Evolutionary conservation across 2,113 vertebrate species (phyloP).

Genomic region (Polypterus senegalus): DNA sequence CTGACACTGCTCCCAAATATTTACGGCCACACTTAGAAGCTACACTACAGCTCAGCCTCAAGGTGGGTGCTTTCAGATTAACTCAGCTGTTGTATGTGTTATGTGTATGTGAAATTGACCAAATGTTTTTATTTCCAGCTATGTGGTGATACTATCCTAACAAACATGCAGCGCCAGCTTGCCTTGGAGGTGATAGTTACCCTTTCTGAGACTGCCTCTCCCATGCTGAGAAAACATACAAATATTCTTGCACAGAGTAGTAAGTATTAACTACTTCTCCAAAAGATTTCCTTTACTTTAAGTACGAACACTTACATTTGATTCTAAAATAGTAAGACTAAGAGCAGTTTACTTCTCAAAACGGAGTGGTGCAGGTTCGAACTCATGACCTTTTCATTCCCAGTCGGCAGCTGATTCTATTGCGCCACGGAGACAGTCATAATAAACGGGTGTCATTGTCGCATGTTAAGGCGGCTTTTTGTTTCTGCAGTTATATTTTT

Average conservation of each 20-base stretch:
- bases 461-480: too few relatives aligned
- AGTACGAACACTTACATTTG: too few relatives aligned
- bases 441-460: too few relatives aligned
- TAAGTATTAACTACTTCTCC: conserved; percentile 42
- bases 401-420: too few relatives aligned
- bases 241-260: conserved; percentile 81
- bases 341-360: too few relatives aligned
- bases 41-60: conserved; percentile 83
- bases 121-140: conserved; percentile 47
- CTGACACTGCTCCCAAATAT: conserved; percentile 92
- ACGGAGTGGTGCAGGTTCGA: too few relatives aligned
- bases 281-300: too few relatives aligned
- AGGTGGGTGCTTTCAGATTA: conserved; percentile 46
- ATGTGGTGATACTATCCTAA: conserved; percentile 79
- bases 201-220: conserved; percentile 88
- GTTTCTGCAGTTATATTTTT: too few relatives aligned
- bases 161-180: conserved; percentile 91
- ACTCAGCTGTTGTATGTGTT: background rate
- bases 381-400: too few relatives aligned
- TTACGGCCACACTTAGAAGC: conserved; percentile 85
- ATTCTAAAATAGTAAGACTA: too few relatives aligned
- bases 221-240: conserved; percentile 92
- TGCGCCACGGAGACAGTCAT: too few relatives aligned
- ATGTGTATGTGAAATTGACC: background rate
- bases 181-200: conserved; percentile 92